Evolutionary conservation across 2,888 invertebrate genomes (phyloP), one percentile per base, ranked within the genome.

Genomic region (Cryptophagus acutangulus): DNA sequence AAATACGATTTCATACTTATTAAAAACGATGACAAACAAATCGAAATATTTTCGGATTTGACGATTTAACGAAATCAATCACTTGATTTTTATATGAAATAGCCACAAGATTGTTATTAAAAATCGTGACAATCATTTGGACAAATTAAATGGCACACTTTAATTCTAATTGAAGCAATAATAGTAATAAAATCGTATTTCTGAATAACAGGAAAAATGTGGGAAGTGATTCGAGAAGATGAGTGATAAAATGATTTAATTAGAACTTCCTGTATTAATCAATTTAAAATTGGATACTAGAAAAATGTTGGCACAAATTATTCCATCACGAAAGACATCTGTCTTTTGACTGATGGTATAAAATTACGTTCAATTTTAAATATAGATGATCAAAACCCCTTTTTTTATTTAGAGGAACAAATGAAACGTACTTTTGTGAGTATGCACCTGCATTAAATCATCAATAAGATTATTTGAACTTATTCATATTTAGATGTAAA

Each of bases 401-500:
- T 26, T 26, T 26, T 20, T 20, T 20, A 20, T 20, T 26, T 26
- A 26, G 26, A 8, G n/a, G n/a, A n/a, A n/a, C n/a, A n/a, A n/a
- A n/a, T n/a, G n/a, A n/a, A n/a, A n/a, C n/a, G n/a, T n/a, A n/a
- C n/a, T n/a, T n/a, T n/a, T 26, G 43, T 45, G 40, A 35, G 41
- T 36, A 46, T 49, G 52, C 57, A 57, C 57, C 57, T 57, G 57
- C 57, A 46, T 43, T 40, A 46, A 44, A 53, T 46, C 56, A 52
- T 56, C 56, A 57, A 57, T 55, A 54, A 52, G 50, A 49, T 52
- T n/a, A n/a, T n/a, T 49, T 45, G 46, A 47, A 39, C 39, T 46
- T 48, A 56, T 56, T 56, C 56, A 54, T 52, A 55, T 57, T 57
- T 52, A 57, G 54, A 55, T 55, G 42, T 42, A 43, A 50, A 48